Percentiles rank a stretch among this genome's conserved stretches.
These are phyloP conservation scores for Sebastes baramenuke DNA, from an alignment of 2,797 vertebrate species.

Conservation along the genomic window DNA sequence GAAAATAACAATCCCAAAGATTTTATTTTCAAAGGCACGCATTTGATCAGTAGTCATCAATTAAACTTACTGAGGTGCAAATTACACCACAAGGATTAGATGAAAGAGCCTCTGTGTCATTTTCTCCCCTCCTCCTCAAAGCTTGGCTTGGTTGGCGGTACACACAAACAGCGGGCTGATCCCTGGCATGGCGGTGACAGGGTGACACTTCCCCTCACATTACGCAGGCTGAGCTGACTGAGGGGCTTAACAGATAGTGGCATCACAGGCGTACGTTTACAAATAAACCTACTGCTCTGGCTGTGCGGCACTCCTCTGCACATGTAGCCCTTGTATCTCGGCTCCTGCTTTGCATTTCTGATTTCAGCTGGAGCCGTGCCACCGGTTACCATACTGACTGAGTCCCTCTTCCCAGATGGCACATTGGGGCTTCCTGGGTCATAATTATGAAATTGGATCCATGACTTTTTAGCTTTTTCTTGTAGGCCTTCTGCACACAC, in stretches of 20 bases:
- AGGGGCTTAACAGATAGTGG: slow-evolving; percentile 80
- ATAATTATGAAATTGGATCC: slow-evolving; percentile 27
- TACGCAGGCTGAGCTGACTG: slow-evolving; percentile 76
- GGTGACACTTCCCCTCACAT: slow-evolving; percentile 83
- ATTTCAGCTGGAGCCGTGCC: slow-evolving; percentile 67
- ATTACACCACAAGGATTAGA: slow-evolving; percentile 83
- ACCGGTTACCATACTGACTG: slow-evolving; percentile 40
- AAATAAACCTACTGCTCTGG: slow-evolving; percentile 72
- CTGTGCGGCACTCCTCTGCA: slow-evolving; percentile 71
- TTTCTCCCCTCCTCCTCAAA: slow-evolving; percentile 74
- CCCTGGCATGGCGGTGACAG: slow-evolving; percentile 77
- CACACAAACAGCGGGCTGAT: slow-evolving; percentile 77
- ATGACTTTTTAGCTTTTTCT: neutral
- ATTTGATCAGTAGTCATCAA: slow-evolving; percentile 88
- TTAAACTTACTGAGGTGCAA: slow-evolving; percentile 84
- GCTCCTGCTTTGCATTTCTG: slow-evolving; percentile 64
- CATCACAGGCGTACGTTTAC: slow-evolving; percentile 73
- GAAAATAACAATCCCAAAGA: slow-evolving; percentile 79
- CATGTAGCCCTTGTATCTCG: slow-evolving; percentile 64
- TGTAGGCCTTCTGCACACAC: neutral
- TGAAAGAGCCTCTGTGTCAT: slow-evolving; percentile 85
- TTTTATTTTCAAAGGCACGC: slow-evolving; percentile 82
- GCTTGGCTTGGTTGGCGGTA: slow-evolving; percentile 68
- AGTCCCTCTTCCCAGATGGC: slow-evolving; percentile 51
- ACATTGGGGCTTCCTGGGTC: slow-evolving; percentile 23